A percentile compares a stretch with the other conserved stretches of the same genome.
Conservation (phyloP, 1,140 invertebrate genomes). For the Chrysoperla carnea region DNA sequence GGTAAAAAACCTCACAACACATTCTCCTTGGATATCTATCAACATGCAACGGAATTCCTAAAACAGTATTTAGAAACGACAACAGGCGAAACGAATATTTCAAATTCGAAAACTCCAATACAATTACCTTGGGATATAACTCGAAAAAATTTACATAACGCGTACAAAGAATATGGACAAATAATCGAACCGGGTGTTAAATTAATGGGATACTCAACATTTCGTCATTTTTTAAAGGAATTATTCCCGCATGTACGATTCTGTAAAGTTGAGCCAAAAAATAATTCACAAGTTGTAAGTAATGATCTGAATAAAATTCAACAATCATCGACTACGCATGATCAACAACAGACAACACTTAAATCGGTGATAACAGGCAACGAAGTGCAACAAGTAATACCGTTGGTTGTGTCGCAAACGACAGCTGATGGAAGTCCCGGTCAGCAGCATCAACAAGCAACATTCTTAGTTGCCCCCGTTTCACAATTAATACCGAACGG, state of each 20-base stretch:
- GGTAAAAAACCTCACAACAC: conserved; percentile 69
- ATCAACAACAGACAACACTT: conserved; percentile 29
- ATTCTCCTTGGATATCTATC: conserved; percentile 58
- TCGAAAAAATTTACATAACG: conserved; percentile 50
- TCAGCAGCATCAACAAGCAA: conserved; percentile 28
- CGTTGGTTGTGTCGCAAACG: conserved; percentile 32
- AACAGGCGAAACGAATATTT: conserved; percentile 24
- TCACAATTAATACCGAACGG: conserved; percentile 29
- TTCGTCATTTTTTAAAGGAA: conserved; percentile 61
- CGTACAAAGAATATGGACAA: conserved; percentile 53
- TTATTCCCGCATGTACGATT: conserved; percentile 64
- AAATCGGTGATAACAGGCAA: conserved; percentile 24
- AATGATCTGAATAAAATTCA: conserved; percentile 21
- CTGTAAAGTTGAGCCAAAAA: conserved; percentile 40
- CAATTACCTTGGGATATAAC: conserved; percentile 50
- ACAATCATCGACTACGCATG: conserved; percentile 23
- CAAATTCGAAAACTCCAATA: conserved; percentile 31
- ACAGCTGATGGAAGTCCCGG: conserved; percentile 9
- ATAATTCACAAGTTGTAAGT: conserved; percentile 26
- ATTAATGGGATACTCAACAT: conserved; percentile 62
- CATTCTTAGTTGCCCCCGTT: conserved; percentile 39
- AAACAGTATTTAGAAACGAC: conserved; percentile 49
- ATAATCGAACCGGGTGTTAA: conserved; percentile 43
- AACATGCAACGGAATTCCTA: conserved; percentile 55
- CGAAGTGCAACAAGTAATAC: conserved; percentile 34